phyloP scores from a whole-genome alignment of 2,797 vertebrate species.

The Girardinus metallicus region DNA sequence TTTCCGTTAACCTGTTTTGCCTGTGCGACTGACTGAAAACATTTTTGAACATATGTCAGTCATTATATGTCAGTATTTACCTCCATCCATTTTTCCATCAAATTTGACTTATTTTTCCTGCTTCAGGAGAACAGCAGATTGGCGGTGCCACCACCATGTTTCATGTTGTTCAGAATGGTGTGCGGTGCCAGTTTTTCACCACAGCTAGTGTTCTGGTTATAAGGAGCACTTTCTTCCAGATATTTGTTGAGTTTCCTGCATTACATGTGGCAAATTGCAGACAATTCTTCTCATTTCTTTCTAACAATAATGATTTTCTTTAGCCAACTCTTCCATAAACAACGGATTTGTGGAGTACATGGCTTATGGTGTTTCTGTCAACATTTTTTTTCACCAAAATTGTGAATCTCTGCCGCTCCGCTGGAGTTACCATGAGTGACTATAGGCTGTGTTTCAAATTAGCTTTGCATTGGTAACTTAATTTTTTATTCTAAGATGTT shows the following conservation, averaged over 20 bases:
- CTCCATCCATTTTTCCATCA: neutral
- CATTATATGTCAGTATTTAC: neutral
- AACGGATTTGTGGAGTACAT: neutral
- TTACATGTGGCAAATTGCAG: neutral
- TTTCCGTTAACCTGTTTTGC: neutral
- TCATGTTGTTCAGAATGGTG: neutral
- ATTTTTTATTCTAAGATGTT: neutral
- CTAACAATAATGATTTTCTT: neutral
- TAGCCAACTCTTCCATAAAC: neutral
- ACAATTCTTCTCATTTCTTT: neutral
- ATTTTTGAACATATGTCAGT: neutral
- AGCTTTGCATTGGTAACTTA: neutral
- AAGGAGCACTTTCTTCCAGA: neutral
- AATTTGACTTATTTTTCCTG: neutral
- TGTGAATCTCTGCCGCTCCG: neutral
- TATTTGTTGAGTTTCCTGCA: neutral
- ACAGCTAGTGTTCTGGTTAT: too few species aligned
- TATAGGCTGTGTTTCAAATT: neutral
- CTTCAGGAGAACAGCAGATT: neutral
- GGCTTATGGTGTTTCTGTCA: neutral
- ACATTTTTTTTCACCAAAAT: neutral
- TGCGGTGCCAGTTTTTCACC: too few species aligned
- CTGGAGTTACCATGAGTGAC: neutral
- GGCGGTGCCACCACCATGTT: neutral
- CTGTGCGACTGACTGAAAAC: neutral